A percentile compares a stretch with the other conserved stretches of the same genome.
Conservation (phyloP, 2,888 invertebrate species). For the Eretmocerus hayati region DNA sequence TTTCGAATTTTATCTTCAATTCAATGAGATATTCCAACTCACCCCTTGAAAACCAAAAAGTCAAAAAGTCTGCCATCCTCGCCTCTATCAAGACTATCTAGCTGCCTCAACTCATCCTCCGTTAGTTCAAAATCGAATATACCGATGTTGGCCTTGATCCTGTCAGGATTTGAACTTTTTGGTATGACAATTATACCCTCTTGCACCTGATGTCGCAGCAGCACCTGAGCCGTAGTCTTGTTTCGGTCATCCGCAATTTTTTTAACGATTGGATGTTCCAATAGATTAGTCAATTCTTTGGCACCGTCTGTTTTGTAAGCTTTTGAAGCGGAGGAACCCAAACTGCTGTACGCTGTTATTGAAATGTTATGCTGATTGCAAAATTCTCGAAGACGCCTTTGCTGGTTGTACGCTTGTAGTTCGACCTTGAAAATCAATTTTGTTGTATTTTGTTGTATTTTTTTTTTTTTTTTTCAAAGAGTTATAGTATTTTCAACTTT, state of each 20-base stretch:
- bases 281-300: constrained; percentile 50
- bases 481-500: too few species aligned
- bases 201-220: constrained; percentile 63
- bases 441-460: too few species aligned
- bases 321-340: constrained; percentile 64
- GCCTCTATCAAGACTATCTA: constrained; percentile 56
- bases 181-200: constrained; percentile 66
- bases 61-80: constrained; percentile 61
- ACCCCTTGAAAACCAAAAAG: constrained; percentile 51
- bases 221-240: constrained; percentile 63
- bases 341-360: constrained; percentile 65
- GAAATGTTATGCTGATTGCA: constrained; percentile 60
- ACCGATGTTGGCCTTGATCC: constrained; percentile 64
- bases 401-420: constrained; percentile 70
- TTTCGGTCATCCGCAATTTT: constrained; percentile 54
- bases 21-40: too few species aligned
- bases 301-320: constrained; percentile 26
- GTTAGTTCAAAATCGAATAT: constrained; percentile 59
- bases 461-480: too few species aligned
- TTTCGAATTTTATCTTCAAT: too few species aligned
- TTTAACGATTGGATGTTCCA: constrained; percentile 54
- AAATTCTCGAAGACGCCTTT: constrained; percentile 55
- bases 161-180: constrained; percentile 63
- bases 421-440: constrained; percentile 53
- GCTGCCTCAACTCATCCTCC: constrained; percentile 50